Percentiles rank a stretch among this genome's conserved stretches.
Conservation (phyloP, 2,113 vertebrate species). For the Albula goreensis region DNA sequence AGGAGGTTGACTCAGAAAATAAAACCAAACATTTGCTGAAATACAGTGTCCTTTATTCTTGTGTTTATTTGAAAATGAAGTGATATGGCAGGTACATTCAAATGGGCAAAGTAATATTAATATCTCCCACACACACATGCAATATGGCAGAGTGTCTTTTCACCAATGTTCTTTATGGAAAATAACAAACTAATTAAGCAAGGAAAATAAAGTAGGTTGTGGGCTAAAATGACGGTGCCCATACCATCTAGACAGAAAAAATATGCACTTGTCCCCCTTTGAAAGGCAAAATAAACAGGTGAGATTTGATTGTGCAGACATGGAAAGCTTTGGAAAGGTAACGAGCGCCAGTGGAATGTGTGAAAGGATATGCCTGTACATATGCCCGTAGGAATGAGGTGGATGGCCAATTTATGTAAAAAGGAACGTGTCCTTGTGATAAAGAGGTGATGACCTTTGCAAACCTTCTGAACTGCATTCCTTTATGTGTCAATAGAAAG, state of each 20-base stretch:
- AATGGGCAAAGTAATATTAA: background rate
- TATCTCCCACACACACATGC: background rate
- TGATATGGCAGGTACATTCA: background rate
- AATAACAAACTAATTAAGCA: background rate
- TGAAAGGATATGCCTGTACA: constrained; percentile 11
- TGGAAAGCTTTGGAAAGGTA: constrained; percentile 49
- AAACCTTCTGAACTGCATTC: constrained; percentile 36
- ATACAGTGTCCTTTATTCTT: background rate
- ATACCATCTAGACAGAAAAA: constrained; percentile 56
- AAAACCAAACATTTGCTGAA: background rate
- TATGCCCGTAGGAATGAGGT: constrained; percentile 6
- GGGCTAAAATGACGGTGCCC: constrained; percentile 61
- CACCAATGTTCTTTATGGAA: constrained; percentile 18
- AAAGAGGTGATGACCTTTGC: constrained; percentile 40
- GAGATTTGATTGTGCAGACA: constrained; percentile 48
- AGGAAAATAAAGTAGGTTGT: constrained; percentile 40
- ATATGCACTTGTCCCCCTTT: constrained; percentile 56
- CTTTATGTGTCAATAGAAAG: constrained; percentile 45
- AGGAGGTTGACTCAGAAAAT: constrained; percentile 45
- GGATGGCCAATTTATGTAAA: constrained; percentile 21
- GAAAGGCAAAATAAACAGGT: constrained; percentile 63
- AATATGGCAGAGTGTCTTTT: constrained; percentile 21
- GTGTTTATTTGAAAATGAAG: background rate
- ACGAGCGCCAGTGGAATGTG: constrained; percentile 60
- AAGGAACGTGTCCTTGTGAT: constrained; percentile 48